Percentiles rank a stretch among this genome's conserved stretches.
These are phyloP conservation scores for Griposia aprilina DNA, from an alignment of 2,888 invertebrate species.

Conservation along the genomic window DNA sequence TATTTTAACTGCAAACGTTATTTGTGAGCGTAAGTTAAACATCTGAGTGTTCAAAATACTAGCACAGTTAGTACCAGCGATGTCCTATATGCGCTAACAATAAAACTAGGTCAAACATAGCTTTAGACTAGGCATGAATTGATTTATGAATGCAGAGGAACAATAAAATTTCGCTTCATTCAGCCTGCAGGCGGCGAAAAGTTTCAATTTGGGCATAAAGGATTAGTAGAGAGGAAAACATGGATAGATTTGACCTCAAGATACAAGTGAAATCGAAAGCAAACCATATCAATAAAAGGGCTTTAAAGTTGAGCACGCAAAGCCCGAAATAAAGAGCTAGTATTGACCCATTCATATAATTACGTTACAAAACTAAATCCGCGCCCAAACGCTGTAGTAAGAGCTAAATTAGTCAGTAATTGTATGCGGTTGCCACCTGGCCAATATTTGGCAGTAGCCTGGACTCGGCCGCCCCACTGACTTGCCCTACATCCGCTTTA, in stretches of 20 bases:
- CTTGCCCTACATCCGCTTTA: slow-evolving; percentile 81
- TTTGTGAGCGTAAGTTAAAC: slow-evolving; percentile 53
- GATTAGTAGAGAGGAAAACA: slow-evolving; percentile 1
- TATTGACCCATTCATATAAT: slow-evolving; percentile 50
- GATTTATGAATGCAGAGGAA: slow-evolving; percentile 63
- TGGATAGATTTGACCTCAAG: neutral
- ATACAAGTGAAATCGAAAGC: neutral
- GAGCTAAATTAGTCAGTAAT: slow-evolving; percentile 68
- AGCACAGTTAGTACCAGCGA: slow-evolving; percentile 43
- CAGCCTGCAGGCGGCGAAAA: slow-evolving; percentile 36
- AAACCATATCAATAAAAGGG: neutral
- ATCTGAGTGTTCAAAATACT: slow-evolving; percentile 57
- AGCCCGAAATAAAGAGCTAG: slow-evolving; percentile 18
- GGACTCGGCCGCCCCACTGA: slow-evolving; percentile 79
- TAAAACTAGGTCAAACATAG: slow-evolving; percentile 61
- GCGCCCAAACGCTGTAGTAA: slow-evolving; percentile 52
- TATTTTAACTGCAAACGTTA: slow-evolving; percentile 51
- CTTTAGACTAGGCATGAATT: slow-evolving; percentile 60
- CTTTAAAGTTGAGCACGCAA: neutral
- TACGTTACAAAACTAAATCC: slow-evolving; percentile 39
- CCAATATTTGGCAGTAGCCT: slow-evolving; percentile 72
- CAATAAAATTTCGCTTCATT: slow-evolving; percentile 53
- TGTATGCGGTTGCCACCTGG: slow-evolving; percentile 76
- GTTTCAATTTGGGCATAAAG: slow-evolving; percentile 30
- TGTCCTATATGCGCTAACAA: slow-evolving; percentile 62